These are phyloP conservation scores for Nannospalax galili DNA, from an alignment of 2,113 vertebrate species.

Conservation along the genomic window DNA sequence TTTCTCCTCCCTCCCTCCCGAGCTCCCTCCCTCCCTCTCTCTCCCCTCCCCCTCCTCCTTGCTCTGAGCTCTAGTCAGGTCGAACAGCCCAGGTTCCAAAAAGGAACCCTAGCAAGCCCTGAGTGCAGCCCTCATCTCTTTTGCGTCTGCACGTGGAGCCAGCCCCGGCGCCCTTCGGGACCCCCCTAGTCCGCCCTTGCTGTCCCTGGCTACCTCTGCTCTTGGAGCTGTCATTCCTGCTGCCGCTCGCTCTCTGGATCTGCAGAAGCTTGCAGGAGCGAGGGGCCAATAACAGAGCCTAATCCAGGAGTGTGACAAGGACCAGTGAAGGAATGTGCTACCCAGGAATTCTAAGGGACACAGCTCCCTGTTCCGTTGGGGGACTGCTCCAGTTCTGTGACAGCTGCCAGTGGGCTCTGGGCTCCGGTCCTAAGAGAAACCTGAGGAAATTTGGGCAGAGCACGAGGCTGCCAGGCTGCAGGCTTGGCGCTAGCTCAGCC, in stretches of 20 bases:
- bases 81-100: conserved; percentile 60
- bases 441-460: conserved; percentile 60
- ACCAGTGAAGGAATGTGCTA: conserved; percentile 78
- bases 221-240: conserved; percentile 73
- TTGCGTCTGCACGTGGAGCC: conserved; percentile 32
- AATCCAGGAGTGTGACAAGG: conserved; percentile 73
- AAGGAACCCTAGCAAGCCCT: conserved; percentile 35
- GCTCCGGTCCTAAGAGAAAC: conserved; percentile 59
- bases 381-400: conserved; percentile 62
- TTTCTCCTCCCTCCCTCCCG: no score
- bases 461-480: conserved; percentile 51
- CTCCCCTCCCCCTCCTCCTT: neutral
- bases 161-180: neutral
- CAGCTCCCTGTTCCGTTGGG: conserved; percentile 61
- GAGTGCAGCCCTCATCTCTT: conserved; percentile 11
- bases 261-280: conserved; percentile 76
- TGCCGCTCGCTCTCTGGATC: conserved; percentile 59
- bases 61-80: conserved; percentile 70
- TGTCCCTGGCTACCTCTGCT: conserved; percentile 62
- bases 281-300: conserved; percentile 79
- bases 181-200: conserved; percentile 53
- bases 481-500: conserved; percentile 34
- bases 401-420: conserved; percentile 65
- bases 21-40: neutral
- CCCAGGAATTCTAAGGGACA: conserved; percentile 76